A percentile compares a stretch with the other conserved stretches of the same genome.
phyloP scores from a whole-genome alignment of 2,797 vertebrate genomes.

The Scarus forsteni region DNA sequence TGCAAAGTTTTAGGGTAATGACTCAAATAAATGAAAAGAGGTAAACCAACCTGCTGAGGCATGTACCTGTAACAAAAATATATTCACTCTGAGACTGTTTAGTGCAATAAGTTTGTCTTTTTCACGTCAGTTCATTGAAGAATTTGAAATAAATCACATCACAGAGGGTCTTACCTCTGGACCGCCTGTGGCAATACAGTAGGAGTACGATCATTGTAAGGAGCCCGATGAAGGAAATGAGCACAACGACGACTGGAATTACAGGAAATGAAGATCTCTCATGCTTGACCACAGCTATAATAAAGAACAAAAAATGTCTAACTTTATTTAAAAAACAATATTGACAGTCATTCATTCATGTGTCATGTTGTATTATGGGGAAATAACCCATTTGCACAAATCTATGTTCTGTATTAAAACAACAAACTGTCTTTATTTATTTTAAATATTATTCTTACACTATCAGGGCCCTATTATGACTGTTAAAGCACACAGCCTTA shows the following conservation, averaged over 20 bases:
- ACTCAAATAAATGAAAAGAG: neutral
- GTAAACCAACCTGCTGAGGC: slow-evolving; percentile 10
- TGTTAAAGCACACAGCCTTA: no score
- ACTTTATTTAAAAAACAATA: neutral
- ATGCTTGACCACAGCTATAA: neutral
- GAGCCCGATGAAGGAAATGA: neutral
- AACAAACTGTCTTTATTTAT: no score
- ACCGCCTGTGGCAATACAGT: neutral
- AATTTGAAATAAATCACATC: neutral
- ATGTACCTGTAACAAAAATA: slow-evolving; percentile 15
- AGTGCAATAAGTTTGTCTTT: neutral
- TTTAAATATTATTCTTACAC: no score
- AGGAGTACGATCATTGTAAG: slow-evolving; percentile 21
- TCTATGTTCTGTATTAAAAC: no score
- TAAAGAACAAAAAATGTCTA: neutral
- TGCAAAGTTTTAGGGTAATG: neutral
- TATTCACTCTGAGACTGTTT: neutral
- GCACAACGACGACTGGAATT: neutral
- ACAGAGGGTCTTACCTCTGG: slow-evolving; percentile 23
- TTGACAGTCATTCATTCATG: neutral
- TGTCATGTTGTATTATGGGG: neutral
- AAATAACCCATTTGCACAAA: no score
- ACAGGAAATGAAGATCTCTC: neutral
- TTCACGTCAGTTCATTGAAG: neutral
- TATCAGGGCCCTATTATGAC: no score